phyloP scores from a whole-genome alignment of 2,888 invertebrate genomes.

The Asteroscopus sphinx region DNA sequence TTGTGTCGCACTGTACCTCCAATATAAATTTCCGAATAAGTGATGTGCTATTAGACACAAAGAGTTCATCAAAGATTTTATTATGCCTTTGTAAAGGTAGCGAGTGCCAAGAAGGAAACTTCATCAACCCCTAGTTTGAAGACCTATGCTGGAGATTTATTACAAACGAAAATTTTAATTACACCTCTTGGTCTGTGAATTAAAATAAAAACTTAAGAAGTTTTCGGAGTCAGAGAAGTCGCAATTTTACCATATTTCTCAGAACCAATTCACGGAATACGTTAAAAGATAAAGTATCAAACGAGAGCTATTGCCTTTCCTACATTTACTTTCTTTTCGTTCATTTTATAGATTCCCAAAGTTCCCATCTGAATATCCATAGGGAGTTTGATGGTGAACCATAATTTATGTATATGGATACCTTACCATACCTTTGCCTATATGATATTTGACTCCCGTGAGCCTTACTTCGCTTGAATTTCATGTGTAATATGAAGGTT shows the following conservation, averaged over 20 bases:
- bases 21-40: no score
- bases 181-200: not conserved
- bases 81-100: no score
- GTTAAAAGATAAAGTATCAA: slow-evolving; percentile 24
- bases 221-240: not conserved
- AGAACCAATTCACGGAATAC: slow-evolving; percentile 8
- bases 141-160: no score
- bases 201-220: not conserved
- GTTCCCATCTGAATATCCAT: not conserved
- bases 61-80: no score
- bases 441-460: slow-evolving; percentile 16
- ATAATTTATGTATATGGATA: slow-evolving; percentile 22
- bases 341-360: slow-evolving; percentile 9
- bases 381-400: slow-evolving; percentile 20
- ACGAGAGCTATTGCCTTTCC: slow-evolving; percentile 25
- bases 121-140: no score
- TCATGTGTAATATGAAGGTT: not conserved
- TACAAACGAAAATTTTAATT: not conserved
- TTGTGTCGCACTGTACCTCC: no score
- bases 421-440: no score
- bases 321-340: slow-evolving; percentile 35
- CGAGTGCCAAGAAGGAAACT: no score
- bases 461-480: slow-evolving; percentile 3
- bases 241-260: not conserved
- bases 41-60: no score